Percentiles rank a stretch among this genome's conserved stretches.
phyloP scores from a whole-genome alignment of 2,888 invertebrate species.

The Masnerella sp. region DNA sequence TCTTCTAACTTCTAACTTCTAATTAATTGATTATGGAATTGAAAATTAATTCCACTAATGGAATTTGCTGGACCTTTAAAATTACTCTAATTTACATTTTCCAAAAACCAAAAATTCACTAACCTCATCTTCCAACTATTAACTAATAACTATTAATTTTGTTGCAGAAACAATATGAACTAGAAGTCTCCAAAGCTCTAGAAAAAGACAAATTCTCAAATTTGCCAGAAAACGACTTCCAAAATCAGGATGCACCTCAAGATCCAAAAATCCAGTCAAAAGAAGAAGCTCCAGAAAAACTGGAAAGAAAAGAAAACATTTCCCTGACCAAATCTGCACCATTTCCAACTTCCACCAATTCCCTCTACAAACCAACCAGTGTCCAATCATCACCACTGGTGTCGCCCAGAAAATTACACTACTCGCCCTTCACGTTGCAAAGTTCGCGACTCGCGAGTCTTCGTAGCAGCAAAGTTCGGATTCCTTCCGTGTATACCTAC shows the following conservation, averaged over 20 bases:
- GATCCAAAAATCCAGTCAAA: constrained; percentile 53
- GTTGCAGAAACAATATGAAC: constrained; percentile 73
- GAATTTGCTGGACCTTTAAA: too few relatives aligned
- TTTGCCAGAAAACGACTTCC: too few relatives aligned
- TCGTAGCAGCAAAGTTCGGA: constrained; percentile 7
- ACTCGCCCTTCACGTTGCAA: constrained; percentile 13
- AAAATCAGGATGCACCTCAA: too few relatives aligned
- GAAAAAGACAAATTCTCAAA: constrained; percentile 60
- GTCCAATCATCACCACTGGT: constrained; percentile 25
- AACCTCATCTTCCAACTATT: too few relatives aligned
- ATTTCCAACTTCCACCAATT: too few relatives aligned
- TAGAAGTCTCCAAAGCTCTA: constrained; percentile 64
- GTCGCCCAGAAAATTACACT: constrained; percentile 23
- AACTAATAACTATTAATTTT: constrained; percentile 5
- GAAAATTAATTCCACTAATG: too few relatives aligned
- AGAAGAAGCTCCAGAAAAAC: not conserved
- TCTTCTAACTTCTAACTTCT: too few relatives aligned
- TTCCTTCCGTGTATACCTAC: constrained; percentile 15
- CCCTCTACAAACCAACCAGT: constrained; percentile 18
- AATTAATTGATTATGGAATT: too few relatives aligned
- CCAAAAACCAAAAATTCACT: too few relatives aligned
- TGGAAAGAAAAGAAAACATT: too few relatives aligned
- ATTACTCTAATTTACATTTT: too few relatives aligned
- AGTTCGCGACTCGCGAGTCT: constrained; percentile 15
- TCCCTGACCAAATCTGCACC: too few relatives aligned